Percentiles rank a stretch among this genome's conserved stretches.
Conservation (phyloP, 2,113 vertebrate genomes). For the Asarcornis scutulata region DNA sequence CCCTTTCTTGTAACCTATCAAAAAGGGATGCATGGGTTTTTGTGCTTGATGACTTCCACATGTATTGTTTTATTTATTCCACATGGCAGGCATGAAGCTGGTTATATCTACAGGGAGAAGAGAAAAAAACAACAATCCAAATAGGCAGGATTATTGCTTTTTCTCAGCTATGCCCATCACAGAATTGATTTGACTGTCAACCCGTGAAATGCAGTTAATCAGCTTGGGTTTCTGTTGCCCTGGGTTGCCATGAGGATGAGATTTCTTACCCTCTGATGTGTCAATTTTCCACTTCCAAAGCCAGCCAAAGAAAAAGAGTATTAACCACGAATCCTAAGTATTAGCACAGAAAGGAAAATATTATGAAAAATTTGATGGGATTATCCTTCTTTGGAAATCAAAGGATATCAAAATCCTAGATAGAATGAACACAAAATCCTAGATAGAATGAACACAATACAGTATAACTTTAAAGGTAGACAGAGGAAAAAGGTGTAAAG, state of each 20-base stretch:
- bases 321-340: background rate
- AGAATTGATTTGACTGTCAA: background rate
- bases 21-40: background rate
- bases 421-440: background rate
- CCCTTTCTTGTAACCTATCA: background rate
- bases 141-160: background rate
- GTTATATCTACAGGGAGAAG: background rate
- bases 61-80: background rate
- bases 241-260: background rate
- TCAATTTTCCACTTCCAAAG: background rate
- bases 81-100: background rate
- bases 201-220: background rate
- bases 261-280: background rate
- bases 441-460: background rate
- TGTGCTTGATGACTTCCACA: rapidly evolving
- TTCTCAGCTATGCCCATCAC: background rate
- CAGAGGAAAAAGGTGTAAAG: background rate
- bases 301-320: background rate
- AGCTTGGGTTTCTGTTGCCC: background rate
- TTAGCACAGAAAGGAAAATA: background rate
- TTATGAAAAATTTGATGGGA: background rate
- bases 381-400: background rate
- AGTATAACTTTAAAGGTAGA: background rate
- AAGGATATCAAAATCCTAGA: background rate
- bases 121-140: background rate